phyloP scores from a whole-genome alignment of 2,888 invertebrate genomes.

The Dasysyrphus albostriatus region DNA sequence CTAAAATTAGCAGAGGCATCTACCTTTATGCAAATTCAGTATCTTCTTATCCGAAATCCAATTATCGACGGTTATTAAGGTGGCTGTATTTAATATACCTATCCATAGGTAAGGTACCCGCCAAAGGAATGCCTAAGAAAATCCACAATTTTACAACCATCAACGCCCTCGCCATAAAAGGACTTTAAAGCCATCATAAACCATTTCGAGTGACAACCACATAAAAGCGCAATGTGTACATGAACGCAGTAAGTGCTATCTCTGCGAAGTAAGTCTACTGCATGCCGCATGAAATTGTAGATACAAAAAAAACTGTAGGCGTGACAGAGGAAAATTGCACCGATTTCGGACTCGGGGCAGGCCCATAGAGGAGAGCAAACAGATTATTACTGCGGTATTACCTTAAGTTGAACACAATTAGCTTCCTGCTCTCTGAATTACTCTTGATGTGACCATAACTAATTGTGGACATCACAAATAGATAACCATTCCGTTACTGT shows the following conservation, averaged over 20 bases:
- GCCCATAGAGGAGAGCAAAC: slow-evolving; percentile 57
- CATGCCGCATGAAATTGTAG: background rate
- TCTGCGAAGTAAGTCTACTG: slow-evolving; percentile 1
- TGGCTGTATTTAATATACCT: background rate
- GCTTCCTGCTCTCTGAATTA: slow-evolving; percentile 34
- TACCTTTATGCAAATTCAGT: background rate
- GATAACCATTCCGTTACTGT: background rate
- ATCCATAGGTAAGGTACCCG: background rate
- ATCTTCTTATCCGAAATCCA: slow-evolving; percentile 57
- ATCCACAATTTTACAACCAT: slow-evolving; percentile 52
- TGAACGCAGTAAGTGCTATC: background rate
- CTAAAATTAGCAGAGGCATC: background rate
- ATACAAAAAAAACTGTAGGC: slow-evolving; percentile 28
- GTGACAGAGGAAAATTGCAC: slow-evolving; percentile 46
- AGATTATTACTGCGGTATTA: slow-evolving; percentile 70
- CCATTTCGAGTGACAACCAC: slow-evolving; percentile 46
- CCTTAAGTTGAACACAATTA: slow-evolving; percentile 64
- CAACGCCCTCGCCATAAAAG: slow-evolving; percentile 60
- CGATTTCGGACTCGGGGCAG: slow-evolving; percentile 2
- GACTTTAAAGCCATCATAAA: slow-evolving; percentile 57
- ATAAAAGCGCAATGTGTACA: slow-evolving; percentile 20
- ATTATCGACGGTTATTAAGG: slow-evolving; percentile 69
- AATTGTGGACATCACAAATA: slow-evolving; percentile 43
- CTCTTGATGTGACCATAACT: slow-evolving; percentile 60
- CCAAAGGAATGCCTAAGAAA: slow-evolving; percentile 35